These are phyloP conservation scores for Trichacis sp. DNA, from an alignment of 2,888 invertebrate species.

Conservation along the genomic window DNA sequence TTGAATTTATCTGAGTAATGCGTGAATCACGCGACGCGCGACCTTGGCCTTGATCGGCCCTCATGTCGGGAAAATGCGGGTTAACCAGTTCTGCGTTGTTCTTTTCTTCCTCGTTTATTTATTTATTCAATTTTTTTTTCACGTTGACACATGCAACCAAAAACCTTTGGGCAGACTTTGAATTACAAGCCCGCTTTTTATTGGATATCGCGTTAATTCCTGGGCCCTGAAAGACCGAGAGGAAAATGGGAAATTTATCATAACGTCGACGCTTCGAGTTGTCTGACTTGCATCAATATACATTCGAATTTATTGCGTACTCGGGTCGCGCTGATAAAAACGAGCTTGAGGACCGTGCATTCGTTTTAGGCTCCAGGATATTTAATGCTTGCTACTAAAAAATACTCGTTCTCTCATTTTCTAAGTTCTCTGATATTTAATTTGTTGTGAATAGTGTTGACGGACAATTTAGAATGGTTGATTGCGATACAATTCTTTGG, in stretches of 20 bases:
- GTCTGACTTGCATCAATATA: conserved; percentile 36
- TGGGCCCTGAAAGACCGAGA: not conserved
- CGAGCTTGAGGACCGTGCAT: conserved; percentile 45
- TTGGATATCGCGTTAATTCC: not conserved
- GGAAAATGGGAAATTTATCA: not conserved
- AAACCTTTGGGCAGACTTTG: not conserved
- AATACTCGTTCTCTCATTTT: too few relatives aligned
- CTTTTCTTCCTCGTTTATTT: conserved; percentile 17
- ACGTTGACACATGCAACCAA: not conserved
- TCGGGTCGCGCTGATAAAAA: conserved; percentile 43
- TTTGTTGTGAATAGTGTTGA: too few relatives aligned
- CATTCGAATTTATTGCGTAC: conserved; percentile 41
- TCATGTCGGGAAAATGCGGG: conserved; percentile 62
- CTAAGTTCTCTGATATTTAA: too few relatives aligned
- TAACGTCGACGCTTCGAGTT: conserved; percentile 13
- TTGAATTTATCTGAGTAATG: conserved; percentile 2
- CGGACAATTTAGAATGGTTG: too few relatives aligned
- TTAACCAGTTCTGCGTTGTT: conserved; percentile 56
- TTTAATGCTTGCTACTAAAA: conserved; percentile 35
- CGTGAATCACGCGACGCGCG: conserved; percentile 50
- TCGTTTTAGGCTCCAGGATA: conserved; percentile 26
- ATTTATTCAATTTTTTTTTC: conserved; percentile 34
- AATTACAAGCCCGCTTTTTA: not conserved
- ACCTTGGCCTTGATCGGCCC: conserved; percentile 62
- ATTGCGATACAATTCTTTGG: too few relatives aligned